Evolutionary conservation across 2,888 invertebrate species (phyloP).

Genomic region (Hololepta plana): DNA sequence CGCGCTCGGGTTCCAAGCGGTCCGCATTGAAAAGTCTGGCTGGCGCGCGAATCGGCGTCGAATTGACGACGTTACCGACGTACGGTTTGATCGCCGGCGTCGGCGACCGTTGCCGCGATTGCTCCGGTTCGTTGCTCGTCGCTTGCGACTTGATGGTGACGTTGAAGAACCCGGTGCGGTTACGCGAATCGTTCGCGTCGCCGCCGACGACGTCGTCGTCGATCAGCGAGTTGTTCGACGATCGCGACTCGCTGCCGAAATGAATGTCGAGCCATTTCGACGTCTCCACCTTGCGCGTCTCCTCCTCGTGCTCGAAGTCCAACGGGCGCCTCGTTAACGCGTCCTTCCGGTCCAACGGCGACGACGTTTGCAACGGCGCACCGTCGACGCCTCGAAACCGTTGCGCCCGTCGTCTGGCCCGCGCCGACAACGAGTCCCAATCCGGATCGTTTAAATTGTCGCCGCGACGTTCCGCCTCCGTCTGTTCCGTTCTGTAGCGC

Average conservation of each 20-base stretch:
- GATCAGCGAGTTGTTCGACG: constrained; percentile 53
- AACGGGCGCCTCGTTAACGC: constrained; percentile 63
- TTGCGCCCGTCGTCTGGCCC: constrained; percentile 42
- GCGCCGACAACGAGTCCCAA: constrained; percentile 64
- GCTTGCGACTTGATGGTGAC: constrained; percentile 50
- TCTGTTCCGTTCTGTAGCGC: constrained; percentile 63
- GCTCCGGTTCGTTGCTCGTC: constrained; percentile 4
- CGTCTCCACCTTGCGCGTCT: constrained; percentile 75
- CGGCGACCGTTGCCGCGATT: constrained; percentile 3
- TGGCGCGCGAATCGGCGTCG: no score
- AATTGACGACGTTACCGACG: background rate
- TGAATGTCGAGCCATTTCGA: constrained; percentile 84
- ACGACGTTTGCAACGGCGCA: constrained; percentile 10
- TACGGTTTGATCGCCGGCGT: constrained; percentile 2
- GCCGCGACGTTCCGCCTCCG: constrained; percentile 58
- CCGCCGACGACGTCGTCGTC: constrained; percentile 43
- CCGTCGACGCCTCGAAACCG: no score
- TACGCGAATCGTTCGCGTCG: constrained; percentile 10
- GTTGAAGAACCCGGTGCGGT: constrained; percentile 61
- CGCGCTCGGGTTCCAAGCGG: no score
- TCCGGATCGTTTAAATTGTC: constrained; percentile 50
- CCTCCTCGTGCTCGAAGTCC: constrained; percentile 76
- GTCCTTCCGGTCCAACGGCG: constrained; percentile 52
- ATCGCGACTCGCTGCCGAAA: constrained; percentile 72
- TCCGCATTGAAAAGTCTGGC: no score